These are phyloP conservation scores for Gymnoscelis rufifasciata DNA, from an alignment of 2,888 invertebrate species.

Conservation along the genomic window DNA sequence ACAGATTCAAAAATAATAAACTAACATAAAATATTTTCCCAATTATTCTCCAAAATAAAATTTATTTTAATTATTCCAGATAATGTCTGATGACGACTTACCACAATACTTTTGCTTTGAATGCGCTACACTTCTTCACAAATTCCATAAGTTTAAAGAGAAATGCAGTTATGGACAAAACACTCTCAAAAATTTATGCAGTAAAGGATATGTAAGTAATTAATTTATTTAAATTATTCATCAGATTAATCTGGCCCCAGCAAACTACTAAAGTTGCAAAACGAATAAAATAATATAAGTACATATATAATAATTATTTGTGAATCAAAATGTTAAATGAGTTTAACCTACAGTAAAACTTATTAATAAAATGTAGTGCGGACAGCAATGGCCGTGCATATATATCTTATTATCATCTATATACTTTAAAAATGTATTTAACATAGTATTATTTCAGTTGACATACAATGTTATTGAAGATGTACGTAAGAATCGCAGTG, in stretches of 20 bases:
- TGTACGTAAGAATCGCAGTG: slow-evolving; percentile 37
- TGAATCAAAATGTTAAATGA: no score
- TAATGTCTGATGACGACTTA: slow-evolving; percentile 45
- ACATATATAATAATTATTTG: no score
- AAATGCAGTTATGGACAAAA: slow-evolving; percentile 56
- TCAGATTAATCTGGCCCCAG: no score
- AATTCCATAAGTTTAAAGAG: slow-evolving; percentile 63
- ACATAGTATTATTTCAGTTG: slow-evolving; percentile 35
- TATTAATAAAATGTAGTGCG: no score
- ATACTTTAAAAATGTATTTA: no score
- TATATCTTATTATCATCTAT: no score
- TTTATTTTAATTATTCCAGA: slow-evolving; percentile 26
- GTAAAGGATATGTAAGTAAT: slow-evolving; percentile 50
- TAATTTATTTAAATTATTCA: not conserved
- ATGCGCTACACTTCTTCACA: slow-evolving; percentile 54
- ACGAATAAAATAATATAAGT: no score
- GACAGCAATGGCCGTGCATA: no score
- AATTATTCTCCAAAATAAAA: not conserved
- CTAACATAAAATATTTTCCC: no score
- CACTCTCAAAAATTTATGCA: slow-evolving; percentile 42
- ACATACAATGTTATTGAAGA: slow-evolving; percentile 50
- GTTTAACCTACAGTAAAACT: not conserved
- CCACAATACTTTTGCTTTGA: slow-evolving; percentile 61
- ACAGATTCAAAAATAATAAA: no score
- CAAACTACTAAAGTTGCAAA: no score